Evolutionary conservation across 2,888 invertebrate genomes (phyloP).

Genomic region (Polydrusus tereticollis): DNA sequence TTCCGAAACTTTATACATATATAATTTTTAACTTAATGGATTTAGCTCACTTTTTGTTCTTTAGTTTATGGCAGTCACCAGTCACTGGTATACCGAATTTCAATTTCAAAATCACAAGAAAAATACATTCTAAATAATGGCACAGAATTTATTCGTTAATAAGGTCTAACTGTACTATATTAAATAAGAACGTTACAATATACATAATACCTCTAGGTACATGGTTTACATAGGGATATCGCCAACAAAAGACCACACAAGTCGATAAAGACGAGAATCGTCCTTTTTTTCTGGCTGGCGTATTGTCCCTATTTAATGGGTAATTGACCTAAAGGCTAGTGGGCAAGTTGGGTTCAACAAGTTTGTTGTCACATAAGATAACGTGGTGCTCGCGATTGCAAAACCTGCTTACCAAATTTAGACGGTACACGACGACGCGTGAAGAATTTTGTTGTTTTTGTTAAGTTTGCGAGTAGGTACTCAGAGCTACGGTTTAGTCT

Average conservation of each 20-base stretch:
- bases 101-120: not conserved
- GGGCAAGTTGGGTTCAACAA: conserved; percentile 38
- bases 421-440: not conserved
- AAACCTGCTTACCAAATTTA: conserved; percentile 22
- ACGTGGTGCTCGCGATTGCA: conserved; percentile 18
- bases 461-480: not conserved
- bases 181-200: not conserved
- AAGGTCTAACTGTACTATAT: not conserved
- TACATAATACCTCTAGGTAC: not conserved
- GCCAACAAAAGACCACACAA: conserved; percentile 38
- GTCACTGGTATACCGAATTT: too few species aligned
- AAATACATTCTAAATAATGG: not conserved
- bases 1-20: too few species aligned
- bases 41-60: too few species aligned
- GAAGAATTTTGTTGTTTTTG: conserved; percentile 13
- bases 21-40: too few species aligned
- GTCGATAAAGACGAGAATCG: conserved; percentile 21
- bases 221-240: conserved; percentile 31
- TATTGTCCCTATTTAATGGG: conserved; percentile 39
- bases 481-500: not conserved
- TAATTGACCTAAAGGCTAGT: conserved; percentile 38
- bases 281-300: conserved; percentile 13
- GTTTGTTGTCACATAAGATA: conserved; percentile 12
- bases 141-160: not conserved
- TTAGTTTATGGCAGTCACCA: too few species aligned